Evolutionary conservation across 2,113 vertebrate genomes (phyloP).

Genomic region (Microtus montanus): DNA sequence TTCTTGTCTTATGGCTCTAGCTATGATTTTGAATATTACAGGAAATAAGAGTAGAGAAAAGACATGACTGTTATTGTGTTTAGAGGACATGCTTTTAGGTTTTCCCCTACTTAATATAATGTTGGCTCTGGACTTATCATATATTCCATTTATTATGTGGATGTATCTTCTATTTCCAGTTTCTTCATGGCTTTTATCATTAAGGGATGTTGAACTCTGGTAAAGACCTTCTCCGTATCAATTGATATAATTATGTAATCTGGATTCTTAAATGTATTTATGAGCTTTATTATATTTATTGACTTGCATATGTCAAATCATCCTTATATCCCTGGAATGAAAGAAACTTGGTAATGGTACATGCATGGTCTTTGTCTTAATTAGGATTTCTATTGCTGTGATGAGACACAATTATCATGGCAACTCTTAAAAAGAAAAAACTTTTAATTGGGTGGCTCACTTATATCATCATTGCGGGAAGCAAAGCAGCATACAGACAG

Average conservation of each 20-base stretch:
- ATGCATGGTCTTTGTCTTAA: background rate
- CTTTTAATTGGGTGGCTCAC: background rate
- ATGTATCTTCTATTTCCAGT: background rate
- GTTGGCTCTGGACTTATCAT: background rate
- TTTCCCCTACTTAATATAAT: background rate
- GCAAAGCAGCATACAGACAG: background rate
- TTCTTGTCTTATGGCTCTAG: background rate
- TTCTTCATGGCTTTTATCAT: background rate
- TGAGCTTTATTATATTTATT: background rate
- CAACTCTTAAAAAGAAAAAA: background rate
- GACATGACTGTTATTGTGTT: background rate
- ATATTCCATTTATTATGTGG: background rate
- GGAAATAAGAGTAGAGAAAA: background rate
- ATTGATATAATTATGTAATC: background rate
- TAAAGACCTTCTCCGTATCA: background rate
- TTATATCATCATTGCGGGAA: background rate
- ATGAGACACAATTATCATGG: background rate
- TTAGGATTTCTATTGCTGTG: background rate
- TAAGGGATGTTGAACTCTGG: background rate
- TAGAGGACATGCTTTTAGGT: background rate
- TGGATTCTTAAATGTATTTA: background rate
- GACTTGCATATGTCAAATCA: background rate
- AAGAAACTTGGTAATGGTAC: background rate
- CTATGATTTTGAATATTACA: background rate
- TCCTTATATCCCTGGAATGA: background rate